These are phyloP conservation scores for Reinhardtius hippoglossoides DNA, from an alignment of 2,113 vertebrate species.

Conservation along the genomic window DNA sequence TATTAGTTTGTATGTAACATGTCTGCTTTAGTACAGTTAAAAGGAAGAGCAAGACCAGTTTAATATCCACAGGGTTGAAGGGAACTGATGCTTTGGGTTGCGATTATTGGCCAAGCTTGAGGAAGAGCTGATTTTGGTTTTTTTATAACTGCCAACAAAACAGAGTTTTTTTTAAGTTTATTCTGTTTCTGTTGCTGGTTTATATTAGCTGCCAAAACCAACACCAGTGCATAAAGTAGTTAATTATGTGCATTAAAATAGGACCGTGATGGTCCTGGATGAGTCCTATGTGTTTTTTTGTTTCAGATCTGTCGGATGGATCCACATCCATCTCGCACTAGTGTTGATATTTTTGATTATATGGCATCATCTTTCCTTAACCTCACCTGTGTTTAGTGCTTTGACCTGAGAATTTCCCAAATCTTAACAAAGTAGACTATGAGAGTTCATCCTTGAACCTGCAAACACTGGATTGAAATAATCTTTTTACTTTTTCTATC, in stretches of 20 bases:
- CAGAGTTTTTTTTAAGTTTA: not conserved
- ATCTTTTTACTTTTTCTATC: too few relatives aligned
- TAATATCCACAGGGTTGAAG: not conserved
- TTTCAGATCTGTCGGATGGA: not conserved
- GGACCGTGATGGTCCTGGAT: not conserved
- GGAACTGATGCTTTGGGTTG: slow-evolving; percentile 12
- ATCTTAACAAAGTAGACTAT: not conserved
- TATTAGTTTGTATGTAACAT: slow-evolving; percentile 50
- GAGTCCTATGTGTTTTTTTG: not conserved
- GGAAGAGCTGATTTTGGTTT: not conserved
- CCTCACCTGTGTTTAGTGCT: not conserved
- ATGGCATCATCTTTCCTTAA: not conserved
- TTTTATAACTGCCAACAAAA: not conserved
- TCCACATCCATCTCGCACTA: not conserved
- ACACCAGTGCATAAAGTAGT: not conserved
- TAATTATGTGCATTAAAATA: not conserved
- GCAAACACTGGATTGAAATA: too few relatives aligned
- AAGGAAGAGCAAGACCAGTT: slow-evolving; percentile 6
- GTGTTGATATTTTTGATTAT: not conserved
- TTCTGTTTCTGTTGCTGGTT: not conserved
- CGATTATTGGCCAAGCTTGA: too few relatives aligned
- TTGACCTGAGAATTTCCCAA: not conserved
- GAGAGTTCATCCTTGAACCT: not conserved
- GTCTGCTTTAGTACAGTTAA: not conserved
- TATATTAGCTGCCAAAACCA: not conserved